Evolutionary conservation across 2,113 vertebrate species (phyloP).

Genomic region (Polyodon spathula): DNA sequence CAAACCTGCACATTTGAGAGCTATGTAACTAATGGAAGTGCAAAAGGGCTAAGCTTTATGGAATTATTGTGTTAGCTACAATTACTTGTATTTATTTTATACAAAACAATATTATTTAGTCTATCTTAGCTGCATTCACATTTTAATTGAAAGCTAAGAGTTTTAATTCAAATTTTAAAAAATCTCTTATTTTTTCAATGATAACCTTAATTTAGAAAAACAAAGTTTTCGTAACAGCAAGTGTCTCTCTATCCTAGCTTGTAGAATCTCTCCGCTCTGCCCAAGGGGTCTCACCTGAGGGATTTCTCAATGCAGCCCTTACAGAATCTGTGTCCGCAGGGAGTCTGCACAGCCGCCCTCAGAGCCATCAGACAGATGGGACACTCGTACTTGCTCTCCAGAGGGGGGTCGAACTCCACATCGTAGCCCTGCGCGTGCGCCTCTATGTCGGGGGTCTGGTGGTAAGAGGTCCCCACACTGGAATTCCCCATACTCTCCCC

Average conservation of each 20-base stretch:
- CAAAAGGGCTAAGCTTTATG: too few species aligned
- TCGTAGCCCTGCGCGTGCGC: constrained; percentile 79
- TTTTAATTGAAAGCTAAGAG: too few species aligned
- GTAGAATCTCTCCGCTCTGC: not conserved
- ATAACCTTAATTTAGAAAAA: too few species aligned
- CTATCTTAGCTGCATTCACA: too few species aligned
- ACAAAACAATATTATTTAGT: too few species aligned
- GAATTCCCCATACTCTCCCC: constrained; percentile 48
- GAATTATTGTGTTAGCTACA: too few species aligned
- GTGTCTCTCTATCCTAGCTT: not conserved
- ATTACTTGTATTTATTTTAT: too few species aligned
- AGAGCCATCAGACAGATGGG: constrained; percentile 95
- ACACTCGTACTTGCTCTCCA: constrained; percentile 94
- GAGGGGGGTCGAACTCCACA: constrained; percentile 87
- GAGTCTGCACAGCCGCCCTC: constrained; percentile 87
- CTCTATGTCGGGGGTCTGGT: constrained; percentile 26
- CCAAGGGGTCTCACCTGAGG: constrained; percentile 62
- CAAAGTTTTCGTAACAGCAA: too few species aligned
- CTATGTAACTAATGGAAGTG: too few species aligned
- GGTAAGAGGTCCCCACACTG: constrained; percentile 35
- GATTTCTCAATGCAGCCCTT: constrained; percentile 91
- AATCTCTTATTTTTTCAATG: too few species aligned
- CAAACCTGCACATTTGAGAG: too few species aligned
- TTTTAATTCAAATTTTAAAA: too few species aligned
- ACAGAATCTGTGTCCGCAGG: constrained; percentile 92